These are phyloP conservation scores for Oostethus manadensis DNA, from an alignment of 2,113 vertebrate genomes.

Conservation along the genomic window DNA sequence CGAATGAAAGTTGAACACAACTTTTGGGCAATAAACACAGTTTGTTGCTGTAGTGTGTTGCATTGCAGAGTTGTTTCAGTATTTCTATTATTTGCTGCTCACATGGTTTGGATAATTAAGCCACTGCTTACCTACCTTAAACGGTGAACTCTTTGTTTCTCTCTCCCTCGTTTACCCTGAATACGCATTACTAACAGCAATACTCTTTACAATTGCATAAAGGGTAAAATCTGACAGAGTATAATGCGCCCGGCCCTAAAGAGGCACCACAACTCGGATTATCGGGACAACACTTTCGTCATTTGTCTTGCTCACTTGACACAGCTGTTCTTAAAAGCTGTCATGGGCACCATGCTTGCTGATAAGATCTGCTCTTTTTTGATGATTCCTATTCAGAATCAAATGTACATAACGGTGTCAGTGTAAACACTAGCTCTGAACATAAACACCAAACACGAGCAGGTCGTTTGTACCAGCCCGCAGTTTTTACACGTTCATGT, in stretches of 20 bases:
- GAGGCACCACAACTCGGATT: conserved; percentile 39
- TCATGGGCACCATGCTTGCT: conserved; percentile 52
- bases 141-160: neutral
- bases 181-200: conserved; percentile 34
- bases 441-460: too few species aligned
- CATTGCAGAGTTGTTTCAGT: too few species aligned
- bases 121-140: conserved; percentile 2
- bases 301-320: conserved; percentile 47
- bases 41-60: too few species aligned
- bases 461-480: too few species aligned
- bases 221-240: conserved; percentile 20
- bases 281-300: conserved; percentile 18
- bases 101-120: conserved; percentile 11
- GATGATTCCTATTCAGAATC: conserved; percentile 14
- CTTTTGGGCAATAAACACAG: too few species aligned
- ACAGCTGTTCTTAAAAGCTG: conserved; percentile 58
- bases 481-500: too few species aligned
- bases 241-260: conserved; percentile 30
- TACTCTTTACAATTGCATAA: conserved; percentile 35
- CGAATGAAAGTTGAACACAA: neutral
- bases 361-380: conserved; percentile 55
- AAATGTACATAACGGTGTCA: conserved; percentile 3
- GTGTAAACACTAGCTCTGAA: too few species aligned
- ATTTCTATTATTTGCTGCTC: neutral
- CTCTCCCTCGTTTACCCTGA: conserved; percentile 14